Percentiles rank a stretch among this genome's conserved stretches.
phyloP scores from a whole-genome alignment of 2,113 vertebrate genomes.

The Protomyctophum bolini region DNA sequence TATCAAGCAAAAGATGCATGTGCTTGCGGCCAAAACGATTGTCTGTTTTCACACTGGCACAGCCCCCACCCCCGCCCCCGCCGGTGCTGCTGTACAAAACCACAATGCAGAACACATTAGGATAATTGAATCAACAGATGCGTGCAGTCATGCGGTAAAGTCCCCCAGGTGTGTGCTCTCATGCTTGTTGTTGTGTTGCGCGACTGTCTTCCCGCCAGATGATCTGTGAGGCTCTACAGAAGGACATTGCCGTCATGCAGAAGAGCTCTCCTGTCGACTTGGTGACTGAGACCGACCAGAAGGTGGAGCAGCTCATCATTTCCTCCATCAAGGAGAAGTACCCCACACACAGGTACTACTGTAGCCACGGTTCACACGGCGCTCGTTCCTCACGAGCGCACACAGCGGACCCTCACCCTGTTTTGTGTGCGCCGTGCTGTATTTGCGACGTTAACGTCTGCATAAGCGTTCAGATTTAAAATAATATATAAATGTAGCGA shows the following conservation, averaged over 20 bases:
- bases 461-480: too few relatives aligned
- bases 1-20: not conserved
- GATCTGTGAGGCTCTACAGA: slow-evolving; percentile 86
- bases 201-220: slow-evolving; percentile 77
- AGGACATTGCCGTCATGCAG: slow-evolving; percentile 86
- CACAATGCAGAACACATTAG: not conserved
- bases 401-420: too few relatives aligned
- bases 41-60: too few relatives aligned
- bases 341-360: slow-evolving; percentile 88
- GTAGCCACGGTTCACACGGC: too few relatives aligned
- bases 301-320: slow-evolving; percentile 92
- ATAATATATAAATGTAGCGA: too few relatives aligned
- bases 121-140: slow-evolving; percentile 35
- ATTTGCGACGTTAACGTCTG: too few relatives aligned
- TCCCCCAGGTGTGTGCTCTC: not conserved
- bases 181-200: not conserved
- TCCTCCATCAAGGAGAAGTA: slow-evolving; percentile 89
- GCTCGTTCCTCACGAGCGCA: too few relatives aligned
- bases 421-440: too few relatives aligned
- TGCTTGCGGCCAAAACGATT: too few relatives aligned
- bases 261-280: slow-evolving; percentile 95
- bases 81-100: not conserved
- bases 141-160: slow-evolving; percentile 20
- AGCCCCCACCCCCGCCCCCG: not conserved
- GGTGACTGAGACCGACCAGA: slow-evolving; percentile 95